phyloP scores from a whole-genome alignment of 2,113 vertebrate genomes.

The Puffinus mauretanicus region DNA sequence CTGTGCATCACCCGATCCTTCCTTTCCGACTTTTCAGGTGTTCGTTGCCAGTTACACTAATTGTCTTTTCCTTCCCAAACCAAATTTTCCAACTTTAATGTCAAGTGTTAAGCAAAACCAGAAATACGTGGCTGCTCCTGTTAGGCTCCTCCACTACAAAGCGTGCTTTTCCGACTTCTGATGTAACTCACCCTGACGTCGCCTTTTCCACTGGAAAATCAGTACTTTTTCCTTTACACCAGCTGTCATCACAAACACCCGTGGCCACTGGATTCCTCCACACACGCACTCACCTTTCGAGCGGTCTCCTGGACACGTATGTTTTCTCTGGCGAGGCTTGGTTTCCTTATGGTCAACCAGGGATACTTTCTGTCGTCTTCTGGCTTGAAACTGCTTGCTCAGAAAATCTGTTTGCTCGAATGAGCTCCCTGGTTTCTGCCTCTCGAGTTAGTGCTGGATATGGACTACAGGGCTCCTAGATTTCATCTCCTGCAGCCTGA shows the following conservation, averaged over 20 bases:
- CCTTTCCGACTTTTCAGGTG: background rate
- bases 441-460: rapidly evolving
- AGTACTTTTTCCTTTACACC: background rate
- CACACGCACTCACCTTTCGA: background rate
- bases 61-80: background rate
- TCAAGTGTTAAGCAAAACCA: background rate
- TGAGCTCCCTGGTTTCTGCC: background rate
- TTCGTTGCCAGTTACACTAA: background rate
- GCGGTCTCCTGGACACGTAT: rapidly evolving
- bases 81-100: background rate
- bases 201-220: conserved; percentile 10
- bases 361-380: background rate
- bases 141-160: background rate
- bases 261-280: background rate
- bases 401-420: rapidly evolving
- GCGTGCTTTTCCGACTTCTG: background rate
- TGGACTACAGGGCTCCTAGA: background rate
- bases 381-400: background rate
- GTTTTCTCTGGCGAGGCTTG: background rate
- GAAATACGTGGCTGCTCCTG: background rate
- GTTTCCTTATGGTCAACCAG: background rate
- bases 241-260: background rate
- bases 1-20: rapidly evolving
- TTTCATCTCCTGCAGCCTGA: background rate
- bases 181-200: background rate